Base-by-base conservation (phyloP, 2,888 invertebrate genomes). In the Andrena trimmerana region DNA sequence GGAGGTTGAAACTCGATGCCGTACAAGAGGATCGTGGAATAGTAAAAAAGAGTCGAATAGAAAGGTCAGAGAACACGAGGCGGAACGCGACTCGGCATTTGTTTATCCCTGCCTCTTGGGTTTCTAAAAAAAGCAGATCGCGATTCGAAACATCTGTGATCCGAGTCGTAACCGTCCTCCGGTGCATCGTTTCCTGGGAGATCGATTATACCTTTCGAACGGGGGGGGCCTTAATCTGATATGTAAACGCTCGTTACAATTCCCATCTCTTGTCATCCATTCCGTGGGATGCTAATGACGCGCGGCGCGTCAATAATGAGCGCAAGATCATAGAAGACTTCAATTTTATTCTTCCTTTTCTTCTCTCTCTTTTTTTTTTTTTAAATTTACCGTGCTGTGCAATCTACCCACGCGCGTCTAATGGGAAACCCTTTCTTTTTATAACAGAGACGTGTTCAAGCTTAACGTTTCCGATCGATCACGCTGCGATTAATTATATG, bases 391-490 rank as follows among this genome's bases (percentile, higher is more conserved):
- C 74, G 68, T 74, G 36, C 60, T 74, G 78, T 74, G 73, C 68
- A 68, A 74, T 78, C 67, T 71, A 78, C 73, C 70, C 78, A 83
- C 83, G 83, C 83, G 78, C 68, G 48, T 33, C 62, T 83, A 78
- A 84, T 78, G 59, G 67, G 62, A 71, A 78, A 83, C 83, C 83
- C 83, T 84, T 83, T 82, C 82, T 82, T 83, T 84, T 83, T 84
- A 83, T 84, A 84, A 66, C 78, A 50, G 48, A 62, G 59, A 73
- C 50, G 66, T 80, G 57, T 71, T 69, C 78, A 68, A 57, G 67
- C 73, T 36, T 70, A 33, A 52, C 42, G n/a, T 50, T 73, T 63
- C 76, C 78, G 71, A 83, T 78, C 78, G 82, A 74, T 84, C 48
- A 62, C 62, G 70, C 66, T 33, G 68, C 69, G 78, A 83, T 83